Conservation (phyloP, 1,140 invertebrate species). For the Aporrectodea caliginosa region DNA sequence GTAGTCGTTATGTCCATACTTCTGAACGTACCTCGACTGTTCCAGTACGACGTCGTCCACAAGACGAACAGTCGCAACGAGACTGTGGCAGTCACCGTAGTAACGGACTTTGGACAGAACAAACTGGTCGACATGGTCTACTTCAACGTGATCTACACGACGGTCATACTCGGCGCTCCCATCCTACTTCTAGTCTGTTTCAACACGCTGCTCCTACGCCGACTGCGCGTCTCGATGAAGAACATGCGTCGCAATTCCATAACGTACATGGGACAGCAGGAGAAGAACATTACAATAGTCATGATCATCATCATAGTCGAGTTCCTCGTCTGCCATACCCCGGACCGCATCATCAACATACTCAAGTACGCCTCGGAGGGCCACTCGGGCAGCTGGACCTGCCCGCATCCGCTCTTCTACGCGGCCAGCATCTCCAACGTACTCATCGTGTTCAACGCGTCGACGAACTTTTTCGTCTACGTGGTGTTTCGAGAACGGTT, state of each 20-base stretch:
- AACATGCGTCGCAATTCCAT: background rate
- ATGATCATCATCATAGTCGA: slow-evolving; percentile 27
- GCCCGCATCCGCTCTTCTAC: slow-evolving; percentile 10
- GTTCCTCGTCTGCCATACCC: slow-evolving; percentile 24
- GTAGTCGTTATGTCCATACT: slow-evolving; percentile 21
- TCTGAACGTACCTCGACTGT: slow-evolving; percentile 28
- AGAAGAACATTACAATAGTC: slow-evolving; percentile 30
- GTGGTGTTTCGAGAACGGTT: slow-evolving; percentile 21
- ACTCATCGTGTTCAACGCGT: slow-evolving; percentile 26
- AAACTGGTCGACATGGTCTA: slow-evolving; percentile 20
- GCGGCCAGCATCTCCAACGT: slow-evolving; percentile 14
- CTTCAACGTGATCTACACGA: slow-evolving; percentile 26
- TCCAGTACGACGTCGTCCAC: slow-evolving; percentile 24
- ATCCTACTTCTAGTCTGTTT: slow-evolving; percentile 10
- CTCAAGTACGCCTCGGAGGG: slow-evolving; percentile 13
- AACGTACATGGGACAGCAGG: slow-evolving; percentile 8
- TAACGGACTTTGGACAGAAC: slow-evolving; percentile 14
- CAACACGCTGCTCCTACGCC: slow-evolving; percentile 1
- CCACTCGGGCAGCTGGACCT: background rate
- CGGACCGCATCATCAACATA: slow-evolving; percentile 22
- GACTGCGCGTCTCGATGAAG: background rate
- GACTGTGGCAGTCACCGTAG: slow-evolving; percentile 11
- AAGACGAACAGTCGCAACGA: background rate
- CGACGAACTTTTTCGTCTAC: slow-evolving; percentile 27
- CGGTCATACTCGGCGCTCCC: slow-evolving; percentile 22